Conservation (phyloP, 2,113 vertebrate species). For the Rhodinocichla rosea region DNA sequence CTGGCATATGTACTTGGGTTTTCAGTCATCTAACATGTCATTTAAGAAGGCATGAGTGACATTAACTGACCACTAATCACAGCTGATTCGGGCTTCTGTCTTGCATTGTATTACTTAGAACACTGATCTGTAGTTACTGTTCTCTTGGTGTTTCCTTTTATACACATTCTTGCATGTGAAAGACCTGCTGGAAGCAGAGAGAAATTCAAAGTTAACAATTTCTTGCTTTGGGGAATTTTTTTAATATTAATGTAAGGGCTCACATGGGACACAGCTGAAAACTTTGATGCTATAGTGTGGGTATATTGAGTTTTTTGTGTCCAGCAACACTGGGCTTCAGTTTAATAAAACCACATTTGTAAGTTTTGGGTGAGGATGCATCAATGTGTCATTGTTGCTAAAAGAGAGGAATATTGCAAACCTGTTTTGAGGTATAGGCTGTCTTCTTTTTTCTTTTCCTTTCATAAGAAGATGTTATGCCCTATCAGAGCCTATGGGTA, state of each 20-base stretch:
- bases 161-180: not conserved
- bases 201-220: not conserved
- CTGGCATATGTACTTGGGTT: not conserved
- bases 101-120: not conserved
- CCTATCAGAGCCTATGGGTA: not conserved
- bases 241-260: not conserved
- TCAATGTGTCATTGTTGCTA: not conserved
- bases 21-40: not conserved
- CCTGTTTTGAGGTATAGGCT: not conserved
- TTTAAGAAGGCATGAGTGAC: not conserved
- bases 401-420: not conserved
- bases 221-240: not conserved
- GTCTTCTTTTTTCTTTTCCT: not conserved
- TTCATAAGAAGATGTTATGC: not conserved
- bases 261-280: not conserved
- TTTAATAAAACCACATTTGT: not conserved
- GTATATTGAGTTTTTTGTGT: not conserved
- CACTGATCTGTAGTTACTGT: not conserved
- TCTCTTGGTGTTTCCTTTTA: not conserved
- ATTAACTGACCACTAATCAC: not conserved
- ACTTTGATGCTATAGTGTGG: not conserved
- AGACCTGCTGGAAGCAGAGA: not conserved
- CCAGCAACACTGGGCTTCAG: not conserved
- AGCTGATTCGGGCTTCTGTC: fast-evolving
- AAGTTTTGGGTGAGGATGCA: not conserved